Evolutionary conservation across 2,888 invertebrate genomes (phyloP).

Genomic region (Allacma fusca): DNA sequence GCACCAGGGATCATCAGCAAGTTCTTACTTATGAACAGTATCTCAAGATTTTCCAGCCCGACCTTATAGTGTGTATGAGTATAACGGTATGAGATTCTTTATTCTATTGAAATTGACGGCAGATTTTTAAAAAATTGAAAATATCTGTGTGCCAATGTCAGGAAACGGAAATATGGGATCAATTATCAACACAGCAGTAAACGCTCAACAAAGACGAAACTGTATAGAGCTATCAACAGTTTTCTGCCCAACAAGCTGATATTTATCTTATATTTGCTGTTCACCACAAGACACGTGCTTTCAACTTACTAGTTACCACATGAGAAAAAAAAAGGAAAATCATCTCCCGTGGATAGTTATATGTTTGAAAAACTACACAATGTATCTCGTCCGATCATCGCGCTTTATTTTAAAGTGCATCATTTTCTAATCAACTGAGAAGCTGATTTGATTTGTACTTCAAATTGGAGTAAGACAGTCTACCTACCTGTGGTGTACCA

Average conservation of each 20-base stretch:
- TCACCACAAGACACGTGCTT: constrained; percentile 16
- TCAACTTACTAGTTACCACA: background rate
- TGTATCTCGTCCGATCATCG: background rate
- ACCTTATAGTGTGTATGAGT: no score
- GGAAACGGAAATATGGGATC: background rate
- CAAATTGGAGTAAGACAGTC: background rate
- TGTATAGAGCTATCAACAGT: constrained; percentile 20
- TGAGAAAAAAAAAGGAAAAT: constrained; percentile 16
- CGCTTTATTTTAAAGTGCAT: background rate
- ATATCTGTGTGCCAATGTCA: background rate
- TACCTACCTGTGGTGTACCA: no score
- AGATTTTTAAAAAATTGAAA: no score
- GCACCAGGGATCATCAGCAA: no score
- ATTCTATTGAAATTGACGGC: no score
- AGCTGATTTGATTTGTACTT: constrained; percentile 11
- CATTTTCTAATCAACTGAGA: constrained; percentile 9
- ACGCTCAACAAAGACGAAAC: background rate
- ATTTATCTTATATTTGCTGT: background rate
- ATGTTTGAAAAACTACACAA: background rate
- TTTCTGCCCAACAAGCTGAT: constrained; percentile 13
- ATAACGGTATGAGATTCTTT: no score
- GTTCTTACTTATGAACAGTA: no score
- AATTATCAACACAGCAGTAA: constrained; percentile 17
- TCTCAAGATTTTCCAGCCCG: no score
- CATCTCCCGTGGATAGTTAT: constrained; percentile 12